Evolutionary conservation across 2,888 invertebrate genomes (phyloP), one percentile per base, ranked within the genome.

Genomic region (Orgyia antiqua): DNA sequence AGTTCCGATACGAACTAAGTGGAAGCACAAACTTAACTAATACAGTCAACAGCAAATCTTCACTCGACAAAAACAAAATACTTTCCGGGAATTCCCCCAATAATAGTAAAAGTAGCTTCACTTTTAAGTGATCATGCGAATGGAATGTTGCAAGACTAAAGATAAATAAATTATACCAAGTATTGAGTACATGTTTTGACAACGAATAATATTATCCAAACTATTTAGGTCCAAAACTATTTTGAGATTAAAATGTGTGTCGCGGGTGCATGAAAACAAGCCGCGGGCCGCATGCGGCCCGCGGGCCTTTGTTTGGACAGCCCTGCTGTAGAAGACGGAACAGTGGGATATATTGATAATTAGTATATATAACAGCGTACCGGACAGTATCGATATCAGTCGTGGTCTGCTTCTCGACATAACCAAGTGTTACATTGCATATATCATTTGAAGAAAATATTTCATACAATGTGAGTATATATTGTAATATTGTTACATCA

Each of bases 351-450:
- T 23, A 23, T 23, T 10, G 4, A 6, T 11, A 5, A 20, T 10
- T n/a, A 2, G 25, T 27, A 13, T 54, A 52, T 54, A 52, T 35
- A 53, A 42, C 29, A 20, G 36, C 27, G 39, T 23, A 17, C 27
- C 27, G 27, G 34, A 33, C 36, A 31, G 27, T 19, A n/a, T 2
- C 15, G 18, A 33, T 26, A 39, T 31, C 41, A 54, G 45, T 48
- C 10, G 28, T 13, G 17, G 11, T 9, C 24, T 25, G 28, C n/a
- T 27, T 7, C n/a, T 29, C 12, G 29, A 33, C 31, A 13, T 17
- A n/a, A 34, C 4, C 31, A 39, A 10, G 36, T 39, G 42, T 42
- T 37, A 27, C 13, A 24, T 9, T 20, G 9, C 23, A 20, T 3
- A 20, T 20, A 20, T n/a, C n/a, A 3, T n/a, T 8, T 5, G n/a